phyloP scores from a whole-genome alignment of 1,140 invertebrate genomes.

The Drosophila ercepeae region DNA sequence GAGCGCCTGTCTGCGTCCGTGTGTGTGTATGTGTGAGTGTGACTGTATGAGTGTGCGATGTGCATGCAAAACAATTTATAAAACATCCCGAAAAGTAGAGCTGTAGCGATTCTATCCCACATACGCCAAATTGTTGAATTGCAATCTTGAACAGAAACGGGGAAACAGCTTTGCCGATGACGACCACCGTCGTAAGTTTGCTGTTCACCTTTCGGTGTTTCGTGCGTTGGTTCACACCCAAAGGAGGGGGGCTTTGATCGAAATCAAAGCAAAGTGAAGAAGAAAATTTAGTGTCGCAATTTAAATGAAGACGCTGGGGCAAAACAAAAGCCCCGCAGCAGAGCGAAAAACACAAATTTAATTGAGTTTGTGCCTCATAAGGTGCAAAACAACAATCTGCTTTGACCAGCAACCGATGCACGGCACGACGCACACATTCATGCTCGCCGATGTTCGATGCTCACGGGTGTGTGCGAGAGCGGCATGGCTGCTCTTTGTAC shows the following conservation, averaged over 20 bases:
- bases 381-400: slow-evolving; percentile 52
- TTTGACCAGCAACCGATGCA: no score
- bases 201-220: background rate
- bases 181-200: slow-evolving; percentile 32
- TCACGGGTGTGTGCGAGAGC: slow-evolving; percentile 24
- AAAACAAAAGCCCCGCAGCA: slow-evolving; percentile 18
- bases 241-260: slow-evolving; percentile 25
- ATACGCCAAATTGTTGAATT: background rate
- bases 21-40: no score
- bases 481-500: slow-evolving; percentile 49
- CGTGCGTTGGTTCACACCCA: slow-evolving; percentile 61
- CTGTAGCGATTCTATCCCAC: slow-evolving; percentile 1
- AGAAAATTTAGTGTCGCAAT: slow-evolving; percentile 47
- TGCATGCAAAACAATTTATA: slow-evolving; percentile 72
- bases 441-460: no score
- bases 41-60: slow-evolving; percentile 30
- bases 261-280: slow-evolving; percentile 11
- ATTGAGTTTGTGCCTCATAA: slow-evolving; percentile 58
- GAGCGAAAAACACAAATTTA: slow-evolving; percentile 38
- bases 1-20: background rate
- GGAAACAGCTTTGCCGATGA: slow-evolving; percentile 40
- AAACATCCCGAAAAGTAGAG: slow-evolving; percentile 8
- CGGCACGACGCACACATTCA: slow-evolving; percentile 25
- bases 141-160: background rate
- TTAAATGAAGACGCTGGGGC: slow-evolving; percentile 48